A percentile compares a stretch with the other conserved stretches of the same genome.
phyloP scores from a whole-genome alignment of 2,113 vertebrate genomes.

The Aegotheles bennettii region DNA sequence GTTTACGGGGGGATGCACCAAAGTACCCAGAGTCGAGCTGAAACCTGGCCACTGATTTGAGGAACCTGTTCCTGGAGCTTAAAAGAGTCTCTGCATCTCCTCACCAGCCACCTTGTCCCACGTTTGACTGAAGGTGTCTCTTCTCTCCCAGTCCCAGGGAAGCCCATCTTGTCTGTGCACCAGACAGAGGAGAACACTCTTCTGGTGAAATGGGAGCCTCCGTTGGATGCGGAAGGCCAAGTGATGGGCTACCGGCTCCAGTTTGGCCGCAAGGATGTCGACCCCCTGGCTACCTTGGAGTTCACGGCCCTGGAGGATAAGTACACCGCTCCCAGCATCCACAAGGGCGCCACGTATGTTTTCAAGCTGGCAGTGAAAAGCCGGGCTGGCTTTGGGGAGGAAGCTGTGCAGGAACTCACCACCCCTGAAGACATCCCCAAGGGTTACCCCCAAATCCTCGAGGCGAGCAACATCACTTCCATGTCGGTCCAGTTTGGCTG shows the following conservation, averaged over 20 bases:
- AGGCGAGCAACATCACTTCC: constrained; percentile 84
- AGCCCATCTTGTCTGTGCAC: constrained; percentile 86
- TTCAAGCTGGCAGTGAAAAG: constrained; percentile 92
- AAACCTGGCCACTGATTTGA: not conserved
- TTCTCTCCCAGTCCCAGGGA: constrained; percentile 82
- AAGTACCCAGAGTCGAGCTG: accelerated
- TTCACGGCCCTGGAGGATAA: constrained; percentile 81
- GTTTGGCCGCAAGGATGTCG: constrained; percentile 87
- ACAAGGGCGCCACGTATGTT: constrained; percentile 89
- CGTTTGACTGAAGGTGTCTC: not conserved
- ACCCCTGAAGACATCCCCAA: constrained; percentile 87
- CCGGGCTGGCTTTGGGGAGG: constrained; percentile 89
- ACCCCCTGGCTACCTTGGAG: constrained; percentile 86
- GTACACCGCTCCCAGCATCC: constrained; percentile 81
- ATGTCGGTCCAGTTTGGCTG: constrained; percentile 90
- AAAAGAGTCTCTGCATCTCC: not conserved
- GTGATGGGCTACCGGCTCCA: constrained; percentile 92
- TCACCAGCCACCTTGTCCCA: not conserved
- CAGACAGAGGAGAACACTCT: constrained; percentile 82
- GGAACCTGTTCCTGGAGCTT: not conserved
- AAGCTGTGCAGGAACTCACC: constrained; percentile 80
- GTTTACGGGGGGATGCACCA: accelerated
- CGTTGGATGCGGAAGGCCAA: constrained; percentile 71
- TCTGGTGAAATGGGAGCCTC: constrained; percentile 87
- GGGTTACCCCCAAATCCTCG: constrained; percentile 89